Evolutionary conservation across 2,113 vertebrate genomes (phyloP).

Genomic region (Mus spicilegus): DNA sequence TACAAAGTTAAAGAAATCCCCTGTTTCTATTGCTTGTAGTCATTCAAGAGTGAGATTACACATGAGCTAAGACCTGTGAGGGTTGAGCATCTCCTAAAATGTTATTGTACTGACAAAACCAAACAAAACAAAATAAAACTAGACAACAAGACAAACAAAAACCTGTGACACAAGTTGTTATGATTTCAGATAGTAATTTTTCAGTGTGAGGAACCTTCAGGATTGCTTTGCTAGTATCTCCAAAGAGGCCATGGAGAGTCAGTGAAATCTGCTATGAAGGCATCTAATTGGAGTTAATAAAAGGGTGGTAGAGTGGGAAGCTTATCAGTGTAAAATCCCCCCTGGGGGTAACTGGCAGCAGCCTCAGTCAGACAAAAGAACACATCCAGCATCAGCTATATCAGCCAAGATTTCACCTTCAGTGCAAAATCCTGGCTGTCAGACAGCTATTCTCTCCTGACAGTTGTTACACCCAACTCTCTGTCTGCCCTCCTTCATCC

Average conservation of each 20-base stretch:
- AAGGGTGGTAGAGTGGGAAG: too few species aligned
- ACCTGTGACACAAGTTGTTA: background rate
- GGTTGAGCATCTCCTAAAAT: background rate
- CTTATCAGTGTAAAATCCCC: rapidly evolving
- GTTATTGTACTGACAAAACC: background rate
- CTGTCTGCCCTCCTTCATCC: background rate
- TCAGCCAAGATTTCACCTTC: background rate
- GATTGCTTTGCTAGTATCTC: background rate
- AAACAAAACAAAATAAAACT: background rate
- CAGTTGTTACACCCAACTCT: rapidly evolving
- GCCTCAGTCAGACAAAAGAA: background rate
- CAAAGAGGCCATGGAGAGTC: background rate
- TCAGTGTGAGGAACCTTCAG: background rate
- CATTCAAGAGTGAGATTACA: background rate
- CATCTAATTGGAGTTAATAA: background rate
- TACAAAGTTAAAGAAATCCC: background rate
- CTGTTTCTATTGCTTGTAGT: background rate
- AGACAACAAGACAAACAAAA: background rate
- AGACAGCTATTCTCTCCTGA: too few species aligned
- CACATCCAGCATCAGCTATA: background rate
- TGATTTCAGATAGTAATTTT: background rate
- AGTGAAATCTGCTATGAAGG: background rate
- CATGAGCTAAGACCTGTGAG: background rate
- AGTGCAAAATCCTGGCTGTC: background rate
- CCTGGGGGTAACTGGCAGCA: background rate